Percentiles rank a stretch among this genome's conserved stretches.
Conservation (phyloP, 1,140 invertebrate species). For the Daktulosphaira vitifoliae region DNA sequence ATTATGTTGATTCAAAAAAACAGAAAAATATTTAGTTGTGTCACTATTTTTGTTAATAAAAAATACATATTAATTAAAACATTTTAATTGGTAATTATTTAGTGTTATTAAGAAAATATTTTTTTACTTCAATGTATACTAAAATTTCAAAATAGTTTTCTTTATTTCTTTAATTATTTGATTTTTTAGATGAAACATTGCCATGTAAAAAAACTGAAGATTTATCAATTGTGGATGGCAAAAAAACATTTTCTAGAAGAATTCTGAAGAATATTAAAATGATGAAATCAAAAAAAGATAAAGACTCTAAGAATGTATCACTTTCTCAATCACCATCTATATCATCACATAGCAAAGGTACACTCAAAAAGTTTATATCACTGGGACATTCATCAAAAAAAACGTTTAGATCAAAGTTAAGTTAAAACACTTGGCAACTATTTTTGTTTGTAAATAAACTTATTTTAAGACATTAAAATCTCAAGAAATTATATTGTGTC, state of each 20-base stretch:
- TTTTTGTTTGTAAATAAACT: no score
- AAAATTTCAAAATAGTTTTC: no score
- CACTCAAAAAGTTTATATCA: conserved; percentile 30
- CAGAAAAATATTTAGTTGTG: no score
- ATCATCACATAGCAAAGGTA: conserved; percentile 25
- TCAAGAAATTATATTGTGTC: no score
- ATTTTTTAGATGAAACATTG: conserved; percentile 18
- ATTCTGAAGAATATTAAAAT: conserved; percentile 30
- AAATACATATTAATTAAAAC: no score
- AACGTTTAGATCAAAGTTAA: conserved; percentile 6
- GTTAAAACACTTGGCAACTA: no score
- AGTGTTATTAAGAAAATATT: no score
- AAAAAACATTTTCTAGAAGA: conserved; percentile 26
- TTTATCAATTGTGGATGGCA: neutral
- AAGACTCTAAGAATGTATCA: neutral
- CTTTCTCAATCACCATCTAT: neutral
- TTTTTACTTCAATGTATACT: no score
- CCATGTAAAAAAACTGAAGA: conserved; percentile 12
- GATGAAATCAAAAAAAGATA: conserved; percentile 30
- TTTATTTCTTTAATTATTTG: neutral
- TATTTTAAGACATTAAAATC: no score
- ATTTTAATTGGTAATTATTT: no score
- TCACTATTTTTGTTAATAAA: no score
- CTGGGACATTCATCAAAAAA: conserved; percentile 30
- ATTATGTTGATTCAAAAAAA: no score